Percentiles rank a stretch among this genome's conserved stretches.
Conservation (phyloP, 2,797 vertebrate genomes). For the Acanthurus tractus region DNA sequence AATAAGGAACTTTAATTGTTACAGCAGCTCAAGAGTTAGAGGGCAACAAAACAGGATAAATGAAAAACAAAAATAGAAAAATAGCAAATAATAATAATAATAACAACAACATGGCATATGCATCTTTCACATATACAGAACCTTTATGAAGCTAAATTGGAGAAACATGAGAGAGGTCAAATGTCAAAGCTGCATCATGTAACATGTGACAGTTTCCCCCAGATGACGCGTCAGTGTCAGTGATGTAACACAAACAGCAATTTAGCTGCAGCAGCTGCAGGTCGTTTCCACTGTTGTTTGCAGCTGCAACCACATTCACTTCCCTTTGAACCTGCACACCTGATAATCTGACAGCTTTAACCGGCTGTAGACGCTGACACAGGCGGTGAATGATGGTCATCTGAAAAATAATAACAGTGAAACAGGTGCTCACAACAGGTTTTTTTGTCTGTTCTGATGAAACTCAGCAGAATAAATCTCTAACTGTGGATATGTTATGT, state of each 20-base stretch:
- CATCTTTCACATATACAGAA: no score
- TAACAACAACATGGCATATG: fast-evolving
- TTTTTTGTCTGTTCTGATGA: neutral
- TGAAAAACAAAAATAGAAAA: no score
- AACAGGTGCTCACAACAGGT: neutral
- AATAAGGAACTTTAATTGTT: no score
- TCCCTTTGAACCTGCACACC: neutral
- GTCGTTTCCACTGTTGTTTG: neutral
- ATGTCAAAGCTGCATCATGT: neutral
- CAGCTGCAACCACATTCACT: neutral
- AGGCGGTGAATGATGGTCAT: neutral
- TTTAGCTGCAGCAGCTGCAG: neutral
- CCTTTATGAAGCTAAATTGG: neutral
- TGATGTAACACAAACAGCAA: neutral
- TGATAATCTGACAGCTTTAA: no score
- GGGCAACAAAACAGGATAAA: no score
- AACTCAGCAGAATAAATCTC: no score
- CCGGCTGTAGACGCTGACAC: neutral
- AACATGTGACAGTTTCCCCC: neutral
- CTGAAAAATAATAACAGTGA: neutral
- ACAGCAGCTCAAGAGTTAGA: no score
- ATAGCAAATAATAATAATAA: no score
- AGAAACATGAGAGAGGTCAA: neutral
- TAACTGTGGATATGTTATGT: no score
- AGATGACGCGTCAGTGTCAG: neutral